Evolutionary conservation across 2,888 invertebrate species (phyloP), one percentile per base, ranked within the genome.

Genomic region (Drosophila ezoana): DNA sequence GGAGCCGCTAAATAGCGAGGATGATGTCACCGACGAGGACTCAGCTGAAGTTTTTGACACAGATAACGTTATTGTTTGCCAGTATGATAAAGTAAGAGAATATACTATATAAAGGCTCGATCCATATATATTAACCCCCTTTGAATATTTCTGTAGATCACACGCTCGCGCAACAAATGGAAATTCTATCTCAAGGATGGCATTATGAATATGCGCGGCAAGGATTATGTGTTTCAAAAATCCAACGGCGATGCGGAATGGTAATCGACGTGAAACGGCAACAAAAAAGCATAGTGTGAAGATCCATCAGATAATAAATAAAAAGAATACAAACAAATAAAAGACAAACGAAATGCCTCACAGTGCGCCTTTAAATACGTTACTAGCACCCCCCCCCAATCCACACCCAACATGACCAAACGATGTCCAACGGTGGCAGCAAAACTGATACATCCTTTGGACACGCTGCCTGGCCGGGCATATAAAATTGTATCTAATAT

Each of bases 161-260:
- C 98, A 76, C 95, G 99, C 92, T 98, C 97, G 92, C 96, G 99
- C 90, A 99, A 98, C 93, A 98, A 98, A 93, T 99, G 99, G 99
- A 99, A 99, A 94, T 99, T 99, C 93, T 97, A 98, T 92, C 94
- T 99, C 76, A 99, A 99, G 93, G 99, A 99, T 93, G 99, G 99
- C 66, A 99, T 99, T 76, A 99, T 99, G 99, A 99, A 98, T 94
- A 95, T 99, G 90, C 96, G 96, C 80, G 99, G 99, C 47, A 98
- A 97, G 93, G 99, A 99, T 94, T 99, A 96, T 93, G 98, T 99
- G 90, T 99, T 99, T 94, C 99, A 99, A 93, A 98, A 98, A 93
- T 98, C 99, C 13, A 97, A 96, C 90, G 99, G 99, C 80, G 99
- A 99, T 94, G 99, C 99, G 23, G 99, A 99, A 92, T 99, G 99